Evolutionary conservation across 2,888 invertebrate species (phyloP).

Genomic region (Nephrotoma appendiculata): DNA sequence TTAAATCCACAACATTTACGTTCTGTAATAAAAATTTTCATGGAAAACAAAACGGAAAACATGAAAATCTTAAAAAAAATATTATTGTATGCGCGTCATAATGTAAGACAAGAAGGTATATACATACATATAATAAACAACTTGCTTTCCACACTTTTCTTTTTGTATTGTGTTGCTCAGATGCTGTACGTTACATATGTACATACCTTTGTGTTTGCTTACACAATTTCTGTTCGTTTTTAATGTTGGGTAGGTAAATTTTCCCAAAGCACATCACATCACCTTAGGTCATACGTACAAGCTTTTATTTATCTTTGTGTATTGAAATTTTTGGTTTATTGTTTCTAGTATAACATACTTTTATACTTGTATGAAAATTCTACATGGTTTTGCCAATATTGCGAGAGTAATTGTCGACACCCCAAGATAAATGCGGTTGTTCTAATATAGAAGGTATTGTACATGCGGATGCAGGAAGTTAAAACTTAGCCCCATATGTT

Average conservation of each 20-base stretch:
- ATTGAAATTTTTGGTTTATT: neutral
- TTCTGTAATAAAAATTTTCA: neutral
- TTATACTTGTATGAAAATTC: neutral
- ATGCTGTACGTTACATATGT: neutral
- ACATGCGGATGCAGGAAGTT: neutral
- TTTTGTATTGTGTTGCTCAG: neutral
- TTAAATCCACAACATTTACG: neutral
- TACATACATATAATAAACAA: neutral
- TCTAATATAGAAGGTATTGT: neutral
- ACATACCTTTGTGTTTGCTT: neutral
- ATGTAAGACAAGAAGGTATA: neutral
- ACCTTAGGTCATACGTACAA: neutral
- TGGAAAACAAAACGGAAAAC: neutral
- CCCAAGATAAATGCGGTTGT: neutral
- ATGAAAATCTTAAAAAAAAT: neutral
- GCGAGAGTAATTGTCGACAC: neutral
- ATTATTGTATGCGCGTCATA: neutral
- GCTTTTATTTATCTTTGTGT: neutral
- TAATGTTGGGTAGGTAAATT: neutral
- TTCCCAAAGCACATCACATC: neutral
- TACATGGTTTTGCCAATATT: neutral
- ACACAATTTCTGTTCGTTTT: neutral
- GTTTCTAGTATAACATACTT: neutral
- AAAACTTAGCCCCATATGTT: neutral
- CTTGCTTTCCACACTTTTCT: neutral